Conservation (phyloP, 2,113 vertebrate species). For the Montifringilla adamsi region DNA sequence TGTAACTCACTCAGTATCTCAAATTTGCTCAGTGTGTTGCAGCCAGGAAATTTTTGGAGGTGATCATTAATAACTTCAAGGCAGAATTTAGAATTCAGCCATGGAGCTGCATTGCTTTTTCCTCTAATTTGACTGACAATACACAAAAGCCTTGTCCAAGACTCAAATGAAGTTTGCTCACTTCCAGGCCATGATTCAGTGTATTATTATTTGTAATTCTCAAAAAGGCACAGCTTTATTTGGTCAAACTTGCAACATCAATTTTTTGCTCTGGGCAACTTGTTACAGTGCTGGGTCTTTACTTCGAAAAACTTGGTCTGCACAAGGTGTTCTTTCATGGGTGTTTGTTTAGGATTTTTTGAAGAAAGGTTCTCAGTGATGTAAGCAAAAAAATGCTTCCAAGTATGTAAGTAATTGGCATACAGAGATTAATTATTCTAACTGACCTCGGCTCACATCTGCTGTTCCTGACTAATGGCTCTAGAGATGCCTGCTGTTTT, state of each 20-base stretch:
- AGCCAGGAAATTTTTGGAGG: neutral
- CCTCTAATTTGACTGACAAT: neutral
- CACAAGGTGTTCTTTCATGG: neutral
- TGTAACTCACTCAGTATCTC: neutral
- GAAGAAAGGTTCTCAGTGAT: neutral
- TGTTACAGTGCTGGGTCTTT: neutral
- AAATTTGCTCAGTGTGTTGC: neutral
- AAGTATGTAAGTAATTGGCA: neutral
- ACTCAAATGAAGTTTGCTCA: neutral
- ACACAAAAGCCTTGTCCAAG: neutral
- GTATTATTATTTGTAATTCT: neutral
- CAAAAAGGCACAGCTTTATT: neutral
- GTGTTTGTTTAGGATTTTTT: neutral
- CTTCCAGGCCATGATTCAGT: neutral
- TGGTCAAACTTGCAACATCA: neutral
- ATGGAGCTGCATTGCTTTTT: neutral
- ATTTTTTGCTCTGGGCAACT: neutral
- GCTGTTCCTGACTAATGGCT: constrained; percentile 13
- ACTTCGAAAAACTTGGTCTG: neutral
- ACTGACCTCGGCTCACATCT: neutral
- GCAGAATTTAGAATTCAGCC: neutral
- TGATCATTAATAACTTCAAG: neutral
- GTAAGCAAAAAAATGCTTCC: neutral
- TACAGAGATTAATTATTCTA: constrained; percentile 14
- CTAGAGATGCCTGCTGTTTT: constrained; percentile 30